Evolutionary conservation across 2,113 vertebrate genomes (phyloP).

Genomic region (Nerophis lumbriciformis): DNA sequence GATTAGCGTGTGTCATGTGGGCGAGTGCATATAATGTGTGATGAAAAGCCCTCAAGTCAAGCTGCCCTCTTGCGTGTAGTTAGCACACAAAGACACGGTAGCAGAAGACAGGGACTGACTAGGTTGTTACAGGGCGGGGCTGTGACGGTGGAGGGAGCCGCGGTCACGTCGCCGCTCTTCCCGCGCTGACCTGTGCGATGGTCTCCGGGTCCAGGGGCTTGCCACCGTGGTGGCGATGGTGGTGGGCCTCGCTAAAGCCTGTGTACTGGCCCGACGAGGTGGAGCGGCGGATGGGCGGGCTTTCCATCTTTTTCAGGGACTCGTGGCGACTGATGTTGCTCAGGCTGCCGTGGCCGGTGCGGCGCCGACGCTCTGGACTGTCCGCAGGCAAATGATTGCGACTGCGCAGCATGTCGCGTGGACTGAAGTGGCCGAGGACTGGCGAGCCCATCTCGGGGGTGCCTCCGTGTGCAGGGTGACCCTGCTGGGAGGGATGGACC

Average conservation of each 20-base stretch:
- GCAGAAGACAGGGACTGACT: constrained; percentile 70
- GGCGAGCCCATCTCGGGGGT: constrained; percentile 83
- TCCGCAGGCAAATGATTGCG: constrained; percentile 78
- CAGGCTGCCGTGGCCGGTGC: constrained; percentile 85
- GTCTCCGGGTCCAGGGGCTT: constrained; percentile 94
- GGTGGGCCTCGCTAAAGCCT: constrained; percentile 75
- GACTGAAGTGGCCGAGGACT: constrained; percentile 80
- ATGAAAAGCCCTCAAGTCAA: constrained; percentile 20
- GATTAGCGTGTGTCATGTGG: neutral
- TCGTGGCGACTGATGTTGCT: constrained; percentile 93
- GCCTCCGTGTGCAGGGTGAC: constrained; percentile 64
- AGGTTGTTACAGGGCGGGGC: constrained; percentile 70
- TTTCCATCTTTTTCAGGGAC: constrained; percentile 91
- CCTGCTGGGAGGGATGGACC: constrained; percentile 79
- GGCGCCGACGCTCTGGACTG: constrained; percentile 85
- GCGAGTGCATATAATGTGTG: neutral
- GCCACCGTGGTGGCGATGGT: constrained; percentile 42
- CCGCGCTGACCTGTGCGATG: constrained; percentile 91
- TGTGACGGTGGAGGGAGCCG: constrained; percentile 67
- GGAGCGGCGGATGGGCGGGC: constrained; percentile 92
- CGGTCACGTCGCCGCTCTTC: constrained; percentile 65
- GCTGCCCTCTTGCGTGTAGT: constrained; percentile 40
- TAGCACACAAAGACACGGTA: constrained; percentile 56
- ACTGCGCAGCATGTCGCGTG: constrained; percentile 82
- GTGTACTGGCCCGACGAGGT: constrained; percentile 94